Base-by-base conservation (phyloP, 2,888 invertebrate genomes). In the Ephialtes manifestator region DNA sequence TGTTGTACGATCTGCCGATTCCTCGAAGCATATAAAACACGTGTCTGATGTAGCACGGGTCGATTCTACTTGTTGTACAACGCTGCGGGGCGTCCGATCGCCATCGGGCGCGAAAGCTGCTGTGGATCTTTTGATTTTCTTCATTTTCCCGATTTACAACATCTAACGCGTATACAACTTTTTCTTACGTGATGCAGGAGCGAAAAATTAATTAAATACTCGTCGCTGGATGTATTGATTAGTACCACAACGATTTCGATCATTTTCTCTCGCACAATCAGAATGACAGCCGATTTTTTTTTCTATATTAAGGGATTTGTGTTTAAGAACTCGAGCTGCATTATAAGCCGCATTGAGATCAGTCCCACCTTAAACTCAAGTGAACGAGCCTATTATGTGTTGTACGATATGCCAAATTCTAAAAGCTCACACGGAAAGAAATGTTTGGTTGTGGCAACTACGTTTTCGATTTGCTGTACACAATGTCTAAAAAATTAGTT, bases 21-120 rank as follows among this genome's bases (percentile, higher is more conserved):
- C 81, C 85, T 74, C 81, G 80, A 70, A 84, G 24, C 85, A 84
- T 85, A 85, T 87, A 86, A 86, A 88, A 89, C 83, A 72, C 85
- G 83, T 80, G 83, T 83, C 83, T 43, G 81, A 85, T 82, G 51
- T 51, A 58, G 78, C 74, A 78, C 84, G 53, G 81, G 63, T 48
- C 65, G 70, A 78, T 82, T 85, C 75, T 65, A 55, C 84, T 81
- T 78, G 75, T 75, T 28, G 39, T 51, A 75, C 78, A 58, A 70
- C 65, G 70, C 86, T 77, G 63, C 67, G 65, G 74, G 85, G 65
- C 74, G 48, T 81, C 65, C 67, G 79, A 46, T 74, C 70, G 35
- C 80, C 58, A 83, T 48, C 65, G 74, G 72, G 71, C 53, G 71
- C 85, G 71, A 83, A 81, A 55, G 39, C 31, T 35, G 63, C 20